Evolutionary conservation across 2,797 vertebrate species (phyloP).

Genomic region (Oreonectes daqikongensis): DNA sequence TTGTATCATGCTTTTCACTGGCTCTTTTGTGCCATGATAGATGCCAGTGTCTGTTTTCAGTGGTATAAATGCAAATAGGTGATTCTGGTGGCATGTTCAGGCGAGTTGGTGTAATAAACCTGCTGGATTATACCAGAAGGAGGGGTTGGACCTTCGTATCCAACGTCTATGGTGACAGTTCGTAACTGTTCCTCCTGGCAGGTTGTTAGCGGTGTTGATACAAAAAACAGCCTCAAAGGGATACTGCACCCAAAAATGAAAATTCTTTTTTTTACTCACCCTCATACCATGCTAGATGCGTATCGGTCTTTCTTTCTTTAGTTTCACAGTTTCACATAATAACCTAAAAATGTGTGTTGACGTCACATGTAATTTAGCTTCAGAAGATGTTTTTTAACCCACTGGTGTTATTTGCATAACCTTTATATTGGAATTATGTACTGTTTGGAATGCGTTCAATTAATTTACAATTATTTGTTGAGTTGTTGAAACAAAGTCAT

Average conservation of each 20-base stretch:
- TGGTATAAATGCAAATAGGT: conserved; percentile 50
- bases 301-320: too few species aligned
- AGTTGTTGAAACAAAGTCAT: too few species aligned
- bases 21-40: conserved; percentile 23
- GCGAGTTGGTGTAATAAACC: conserved; percentile 49
- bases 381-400: too few species aligned
- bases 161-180: conserved; percentile 26
- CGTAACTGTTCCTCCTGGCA: conserved; percentile 18
- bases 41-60: conserved; percentile 38
- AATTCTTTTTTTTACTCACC: neutral
- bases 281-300: too few species aligned
- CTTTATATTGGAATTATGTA: too few species aligned
- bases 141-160: conserved; percentile 30
- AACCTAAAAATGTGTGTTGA: too few species aligned
- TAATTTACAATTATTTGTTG: too few species aligned
- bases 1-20: conserved; percentile 8
- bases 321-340: too few species aligned
- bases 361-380: too few species aligned
- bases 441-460: too few species aligned
- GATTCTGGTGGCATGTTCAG: conserved; percentile 56
- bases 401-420: too few species aligned
- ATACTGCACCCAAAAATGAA: neutral
- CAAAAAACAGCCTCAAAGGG: neutral
- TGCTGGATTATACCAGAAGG: conserved; percentile 50
- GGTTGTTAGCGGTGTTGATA: neutral